Base-by-base conservation (phyloP, 2,888 invertebrate genomes). In the Drosophila meridiana region DNA sequence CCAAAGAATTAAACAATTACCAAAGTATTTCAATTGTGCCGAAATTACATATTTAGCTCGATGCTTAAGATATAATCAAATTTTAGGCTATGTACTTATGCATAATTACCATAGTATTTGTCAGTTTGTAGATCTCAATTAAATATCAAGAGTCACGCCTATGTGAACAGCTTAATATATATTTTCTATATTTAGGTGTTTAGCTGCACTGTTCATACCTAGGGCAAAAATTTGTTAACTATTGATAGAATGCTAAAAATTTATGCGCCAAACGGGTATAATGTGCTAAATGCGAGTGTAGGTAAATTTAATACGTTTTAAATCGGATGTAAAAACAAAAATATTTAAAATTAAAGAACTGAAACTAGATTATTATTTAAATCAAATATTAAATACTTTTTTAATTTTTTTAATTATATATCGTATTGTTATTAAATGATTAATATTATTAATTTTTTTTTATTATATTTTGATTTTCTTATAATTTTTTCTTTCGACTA, bases 341-440 rank as follows among this genome's bases (percentile, higher is more conserved):
- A 7, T 1, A 42, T 8, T 43, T 47, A 5, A 13, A 32, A 56
- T 57, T 20, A 2, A 61, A 28, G 42, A 61, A 66, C 64, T 58
- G 43, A 58, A 62, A 55, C 32, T n/a, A 8, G 2, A 63, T 59
- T 55, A 60, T 2, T 20, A 20, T 20, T 20, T 20, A 20, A 20
- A 20, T 20, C 20, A 20, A 20, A 20, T 20, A 20, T 20, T 20
- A 20, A 20, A 20, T 20, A 20, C 20, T 20, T 20, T 20, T 20
- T 20, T 20, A 20, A 20, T 20, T 20, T 20, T 20, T 20, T 20
- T 20, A 20, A 20, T 20, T 20, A 20, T 20, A 20, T 20, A 20
- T 20, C 20, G 20, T 20, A 20, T 20, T 20, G 20, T 20, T 20
- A 20, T 20, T 20, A 20, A 20, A 20, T 20, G 20, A 0, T 20